Percentiles rank a stretch among this genome's conserved stretches.
phyloP scores from a whole-genome alignment of 2,888 invertebrate genomes.

The Ischnura elegans region DNA sequence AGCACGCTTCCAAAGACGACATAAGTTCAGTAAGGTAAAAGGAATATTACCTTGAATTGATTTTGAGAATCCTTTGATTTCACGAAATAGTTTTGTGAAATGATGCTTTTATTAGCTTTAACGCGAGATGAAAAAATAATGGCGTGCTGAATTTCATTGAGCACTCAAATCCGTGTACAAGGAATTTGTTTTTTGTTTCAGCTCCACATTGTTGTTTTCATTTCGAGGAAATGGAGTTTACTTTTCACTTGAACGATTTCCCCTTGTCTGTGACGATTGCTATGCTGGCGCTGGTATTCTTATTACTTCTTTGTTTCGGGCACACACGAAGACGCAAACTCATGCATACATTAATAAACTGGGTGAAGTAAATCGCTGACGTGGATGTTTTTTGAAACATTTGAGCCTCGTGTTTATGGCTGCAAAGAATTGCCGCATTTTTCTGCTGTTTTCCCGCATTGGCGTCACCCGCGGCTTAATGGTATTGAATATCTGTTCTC shows the following conservation, averaged over 20 bases:
- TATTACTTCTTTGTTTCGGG: neutral
- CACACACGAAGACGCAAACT: neutral
- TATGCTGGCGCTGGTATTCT: neutral
- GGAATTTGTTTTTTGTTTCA: neutral
- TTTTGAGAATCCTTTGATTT: too few species aligned
- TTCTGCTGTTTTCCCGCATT: neutral
- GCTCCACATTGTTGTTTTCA: neutral
- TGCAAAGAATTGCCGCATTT: neutral
- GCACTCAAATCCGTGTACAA: too few species aligned
- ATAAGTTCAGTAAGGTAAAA: too few species aligned
- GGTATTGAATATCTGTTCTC: constrained; percentile 20
- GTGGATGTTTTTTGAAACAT: neutral
- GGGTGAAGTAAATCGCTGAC: neutral
- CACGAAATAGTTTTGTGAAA: too few species aligned
- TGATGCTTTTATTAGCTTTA: too few species aligned
- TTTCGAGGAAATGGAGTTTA: neutral
- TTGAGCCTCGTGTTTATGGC: neutral
- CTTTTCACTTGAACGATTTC: neutral
- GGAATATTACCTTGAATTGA: too few species aligned
- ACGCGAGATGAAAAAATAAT: too few species aligned
- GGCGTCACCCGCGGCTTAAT: neutral
- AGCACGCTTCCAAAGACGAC: too few species aligned
- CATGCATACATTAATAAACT: neutral
- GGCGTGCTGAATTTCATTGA: too few species aligned
- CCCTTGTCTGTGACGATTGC: neutral